Evolutionary conservation across 2,113 vertebrate species (phyloP).

Genomic region (Anas platyrhynchos): DNA sequence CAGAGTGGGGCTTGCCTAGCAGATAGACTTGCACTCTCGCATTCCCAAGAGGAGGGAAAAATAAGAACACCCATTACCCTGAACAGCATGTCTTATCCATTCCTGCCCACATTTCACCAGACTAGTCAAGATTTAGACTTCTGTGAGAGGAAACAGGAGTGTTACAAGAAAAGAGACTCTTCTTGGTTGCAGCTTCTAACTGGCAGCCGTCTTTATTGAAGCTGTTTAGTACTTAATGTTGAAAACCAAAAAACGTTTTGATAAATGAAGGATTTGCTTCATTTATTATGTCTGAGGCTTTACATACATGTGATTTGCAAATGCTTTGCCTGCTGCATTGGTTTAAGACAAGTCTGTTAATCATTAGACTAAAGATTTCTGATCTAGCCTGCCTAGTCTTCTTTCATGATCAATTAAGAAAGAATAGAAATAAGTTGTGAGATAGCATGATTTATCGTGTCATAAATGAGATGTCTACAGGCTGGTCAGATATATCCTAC

Average conservation of each 20-base stretch:
- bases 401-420: not conserved
- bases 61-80: not conserved
- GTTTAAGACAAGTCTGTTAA: not conserved
- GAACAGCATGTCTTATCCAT: not conserved
- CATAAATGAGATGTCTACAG: not conserved
- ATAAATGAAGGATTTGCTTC: not conserved
- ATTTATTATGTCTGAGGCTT: not conserved
- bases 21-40: not conserved
- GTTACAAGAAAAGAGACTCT: not conserved
- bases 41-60: not conserved
- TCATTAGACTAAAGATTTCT: not conserved
- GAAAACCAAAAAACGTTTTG: not conserved
- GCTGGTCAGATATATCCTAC: not conserved
- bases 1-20: not conserved
- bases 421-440: not conserved
- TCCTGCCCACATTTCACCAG: not conserved
- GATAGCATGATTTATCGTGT: not conserved
- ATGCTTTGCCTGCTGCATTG: not conserved
- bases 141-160: not conserved
- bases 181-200: not conserved
- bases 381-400: not conserved
- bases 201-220: not conserved
- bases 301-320: not conserved
- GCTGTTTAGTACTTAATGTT: not conserved
- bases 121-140: not conserved